Percentiles rank a stretch among this genome's conserved stretches.
phyloP scores from a whole-genome alignment of 2,113 vertebrate genomes.

The Diglossa brunneiventris region DNA sequence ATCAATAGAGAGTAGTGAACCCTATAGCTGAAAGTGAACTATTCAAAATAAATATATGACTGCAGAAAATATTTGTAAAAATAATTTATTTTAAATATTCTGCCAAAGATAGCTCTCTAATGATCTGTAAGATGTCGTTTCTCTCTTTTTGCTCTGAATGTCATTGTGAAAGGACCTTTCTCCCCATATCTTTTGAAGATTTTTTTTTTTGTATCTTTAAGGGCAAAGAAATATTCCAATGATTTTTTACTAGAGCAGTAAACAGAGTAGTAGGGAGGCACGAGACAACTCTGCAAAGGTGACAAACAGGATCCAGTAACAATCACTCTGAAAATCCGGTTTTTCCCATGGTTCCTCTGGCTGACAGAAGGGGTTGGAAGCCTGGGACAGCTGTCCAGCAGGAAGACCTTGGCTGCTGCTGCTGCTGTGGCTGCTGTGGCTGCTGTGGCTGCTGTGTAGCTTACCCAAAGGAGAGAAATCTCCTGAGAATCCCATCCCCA shows the following conservation, averaged over 20 bases:
- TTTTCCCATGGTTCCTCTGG: background rate
- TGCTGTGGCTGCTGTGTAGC: background rate
- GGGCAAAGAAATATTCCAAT: conserved; percentile 18
- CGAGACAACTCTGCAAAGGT: background rate
- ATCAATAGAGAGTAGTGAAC: conserved; percentile 53
- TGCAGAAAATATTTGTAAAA: conserved; percentile 59
- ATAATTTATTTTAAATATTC: conserved; percentile 62
- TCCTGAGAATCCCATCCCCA: background rate
- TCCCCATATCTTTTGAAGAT: conserved; percentile 46
- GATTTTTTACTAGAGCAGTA: conserved; percentile 17
- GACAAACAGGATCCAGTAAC: background rate
- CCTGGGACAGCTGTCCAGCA: background rate
- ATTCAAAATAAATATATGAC: conserved; percentile 29
- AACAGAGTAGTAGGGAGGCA: background rate
- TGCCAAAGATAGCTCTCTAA: conserved; percentile 75
- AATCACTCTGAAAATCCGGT: background rate
- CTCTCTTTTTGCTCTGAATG: conserved; percentile 65
- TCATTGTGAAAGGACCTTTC: conserved; percentile 54
- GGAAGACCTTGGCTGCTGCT: background rate
- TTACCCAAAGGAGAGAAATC: background rate
- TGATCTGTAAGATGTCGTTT: conserved; percentile 49
- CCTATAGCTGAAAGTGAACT: conserved; percentile 51
- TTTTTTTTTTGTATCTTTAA: conserved; percentile 55
- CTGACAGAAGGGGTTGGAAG: background rate
- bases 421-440: no score